Evolutionary conservation across 1,140 invertebrate genomes (phyloP).

Genomic region (Heliconius himera): DNA sequence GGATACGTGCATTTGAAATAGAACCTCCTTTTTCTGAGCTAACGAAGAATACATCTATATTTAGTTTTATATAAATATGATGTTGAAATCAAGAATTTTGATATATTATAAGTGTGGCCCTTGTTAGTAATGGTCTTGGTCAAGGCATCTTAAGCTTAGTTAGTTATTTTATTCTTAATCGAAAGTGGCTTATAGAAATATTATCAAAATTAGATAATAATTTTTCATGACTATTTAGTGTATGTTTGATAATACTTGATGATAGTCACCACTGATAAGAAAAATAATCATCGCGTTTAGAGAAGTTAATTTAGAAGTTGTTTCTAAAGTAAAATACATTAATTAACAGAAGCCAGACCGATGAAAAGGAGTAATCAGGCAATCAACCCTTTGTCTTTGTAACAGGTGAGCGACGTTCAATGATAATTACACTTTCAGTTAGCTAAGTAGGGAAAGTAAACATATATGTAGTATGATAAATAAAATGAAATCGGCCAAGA

Average conservation of each 20-base stretch:
- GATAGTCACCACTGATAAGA: no score
- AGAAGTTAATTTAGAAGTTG: no score
- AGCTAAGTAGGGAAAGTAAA: background rate
- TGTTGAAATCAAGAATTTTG: no score
- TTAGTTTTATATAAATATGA: background rate
- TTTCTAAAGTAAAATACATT: background rate
- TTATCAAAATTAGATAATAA: no score
- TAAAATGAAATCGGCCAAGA: background rate
- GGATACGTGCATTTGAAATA: constrained; percentile 15
- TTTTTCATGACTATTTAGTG: no score
- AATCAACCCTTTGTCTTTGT: constrained; percentile 9
- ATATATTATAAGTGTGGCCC: no score
- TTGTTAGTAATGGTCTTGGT: background rate
- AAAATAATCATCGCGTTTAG: no score
- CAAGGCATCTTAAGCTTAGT: no score
- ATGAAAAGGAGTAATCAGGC: background rate
- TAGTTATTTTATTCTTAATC: no score
- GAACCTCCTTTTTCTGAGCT: background rate
- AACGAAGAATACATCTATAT: background rate
- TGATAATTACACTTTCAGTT: background rate
- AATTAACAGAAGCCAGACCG: background rate
- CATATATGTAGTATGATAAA: background rate
- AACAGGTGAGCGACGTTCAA: background rate
- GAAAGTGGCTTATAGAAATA: no score
- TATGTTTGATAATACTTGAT: no score